phyloP scores from a whole-genome alignment of 2,888 invertebrate species.

The Machimus rusticus region DNA sequence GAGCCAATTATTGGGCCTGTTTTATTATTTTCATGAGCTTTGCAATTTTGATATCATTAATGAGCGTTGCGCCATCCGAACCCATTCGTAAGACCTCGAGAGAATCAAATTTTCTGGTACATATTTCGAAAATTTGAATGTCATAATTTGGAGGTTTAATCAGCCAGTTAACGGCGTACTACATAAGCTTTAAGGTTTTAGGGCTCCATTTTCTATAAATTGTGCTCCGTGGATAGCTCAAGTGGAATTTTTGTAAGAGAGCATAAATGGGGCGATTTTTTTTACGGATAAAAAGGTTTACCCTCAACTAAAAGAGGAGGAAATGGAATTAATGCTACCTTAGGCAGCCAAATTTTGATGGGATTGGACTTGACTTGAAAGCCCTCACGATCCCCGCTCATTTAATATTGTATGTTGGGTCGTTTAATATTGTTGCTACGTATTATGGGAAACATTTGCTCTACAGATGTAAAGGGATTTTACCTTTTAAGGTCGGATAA shows the following conservation, averaged over 20 bases:
- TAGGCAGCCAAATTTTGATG: neutral
- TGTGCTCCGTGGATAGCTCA: neutral
- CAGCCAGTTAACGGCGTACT: neutral
- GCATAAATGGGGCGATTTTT: neutral
- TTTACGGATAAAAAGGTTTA: neutral
- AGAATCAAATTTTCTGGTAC: neutral
- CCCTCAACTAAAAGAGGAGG: neutral
- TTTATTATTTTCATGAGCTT: neutral
- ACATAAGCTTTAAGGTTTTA: neutral
- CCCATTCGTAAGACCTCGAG: neutral
- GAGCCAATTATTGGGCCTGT: neutral
- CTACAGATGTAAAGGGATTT: neutral
- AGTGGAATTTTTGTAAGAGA: neutral
- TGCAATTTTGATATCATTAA: neutral
- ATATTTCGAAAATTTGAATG: neutral
- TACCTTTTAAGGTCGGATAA: neutral
- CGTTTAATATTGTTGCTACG: neutral
- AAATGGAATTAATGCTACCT: neutral
- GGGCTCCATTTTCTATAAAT: neutral
- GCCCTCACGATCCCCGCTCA: neutral
- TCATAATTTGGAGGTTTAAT: neutral
- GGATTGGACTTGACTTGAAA: neutral
- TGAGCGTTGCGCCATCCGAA: neutral
- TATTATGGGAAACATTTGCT: neutral
- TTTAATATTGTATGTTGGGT: neutral